These are phyloP conservation scores for Tupaia tana DNA, from an alignment of 2,113 vertebrate species.

Conservation along the genomic window DNA sequence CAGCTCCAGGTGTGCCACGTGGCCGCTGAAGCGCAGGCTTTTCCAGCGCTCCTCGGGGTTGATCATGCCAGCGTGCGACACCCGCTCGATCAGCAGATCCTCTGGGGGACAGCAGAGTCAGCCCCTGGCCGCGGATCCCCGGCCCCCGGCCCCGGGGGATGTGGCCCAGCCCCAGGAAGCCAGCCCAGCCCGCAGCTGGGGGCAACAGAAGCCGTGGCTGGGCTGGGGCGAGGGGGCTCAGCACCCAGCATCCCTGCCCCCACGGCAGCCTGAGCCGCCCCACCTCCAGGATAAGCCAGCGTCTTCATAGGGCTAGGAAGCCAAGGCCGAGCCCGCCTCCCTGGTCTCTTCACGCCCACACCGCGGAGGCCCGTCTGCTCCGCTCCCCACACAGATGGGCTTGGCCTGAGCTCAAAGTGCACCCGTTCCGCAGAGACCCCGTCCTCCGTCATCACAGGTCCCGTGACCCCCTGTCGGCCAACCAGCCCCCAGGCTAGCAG, in stretches of 20 bases:
- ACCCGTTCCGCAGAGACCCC: too few species aligned
- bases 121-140: neutral
- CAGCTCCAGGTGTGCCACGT: conserved; percentile 90
- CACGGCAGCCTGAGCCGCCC: fast-evolving
- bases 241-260: too few species aligned
- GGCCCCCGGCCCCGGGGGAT: neutral
- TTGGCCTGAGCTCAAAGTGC: too few species aligned
- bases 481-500: too few species aligned
- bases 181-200: neutral
- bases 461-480: too few species aligned
- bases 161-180: neutral
- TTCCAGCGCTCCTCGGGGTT: conserved; percentile 94
- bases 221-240: too few species aligned
- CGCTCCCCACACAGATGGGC: too few species aligned
- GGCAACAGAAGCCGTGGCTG: neutral
- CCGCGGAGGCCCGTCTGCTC: too few species aligned
- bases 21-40: conserved; percentile 88
- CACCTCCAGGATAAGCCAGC: fast-evolving
- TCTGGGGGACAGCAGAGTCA: conserved; percentile 76
- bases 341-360: fast-evolving
- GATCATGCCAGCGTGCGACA: conserved; percentile 93
- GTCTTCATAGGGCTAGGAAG: neutral
- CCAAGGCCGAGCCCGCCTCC: fast-evolving
- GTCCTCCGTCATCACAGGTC: too few species aligned
- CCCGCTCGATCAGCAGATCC: conserved; percentile 92